phyloP scores from a whole-genome alignment of 1,140 invertebrate species.

The Drosophila watanabei region DNA sequence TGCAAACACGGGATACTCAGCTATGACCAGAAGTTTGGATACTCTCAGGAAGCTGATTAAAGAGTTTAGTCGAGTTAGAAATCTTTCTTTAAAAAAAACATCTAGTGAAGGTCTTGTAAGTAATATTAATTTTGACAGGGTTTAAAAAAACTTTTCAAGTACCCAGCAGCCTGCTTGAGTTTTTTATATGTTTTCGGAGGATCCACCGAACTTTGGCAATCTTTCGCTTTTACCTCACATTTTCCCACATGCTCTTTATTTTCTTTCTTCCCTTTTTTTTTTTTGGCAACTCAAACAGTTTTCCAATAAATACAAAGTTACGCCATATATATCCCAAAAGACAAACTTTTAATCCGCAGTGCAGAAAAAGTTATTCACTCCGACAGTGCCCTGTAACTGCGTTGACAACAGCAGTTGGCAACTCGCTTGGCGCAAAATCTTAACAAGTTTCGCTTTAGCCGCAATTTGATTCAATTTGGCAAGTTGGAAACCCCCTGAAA shows the following conservation, averaged over 20 bases:
- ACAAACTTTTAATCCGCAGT: conserved; percentile 60
- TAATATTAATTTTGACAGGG: conserved; percentile 10
- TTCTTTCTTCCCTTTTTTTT: neutral
- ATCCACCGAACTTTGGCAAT: conserved; percentile 13
- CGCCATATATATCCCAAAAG: conserved; percentile 19
- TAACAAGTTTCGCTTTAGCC: conserved; percentile 73
- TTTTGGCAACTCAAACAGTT: conserved; percentile 40
- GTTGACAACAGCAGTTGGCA: conserved; percentile 50
- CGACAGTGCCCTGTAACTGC: conserved; percentile 42
- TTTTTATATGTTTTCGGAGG: conserved; percentile 3
- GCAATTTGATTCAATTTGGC: conserved; percentile 80
- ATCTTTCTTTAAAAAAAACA: neutral
- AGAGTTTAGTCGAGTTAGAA: no score
- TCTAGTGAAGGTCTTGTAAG: neutral
- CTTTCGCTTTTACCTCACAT: conserved; percentile 14
- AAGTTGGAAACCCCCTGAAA: conserved; percentile 38
- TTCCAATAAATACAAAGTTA: conserved; percentile 40
- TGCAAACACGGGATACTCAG: neutral
- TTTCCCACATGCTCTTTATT: neutral
- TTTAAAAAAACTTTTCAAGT: conserved; percentile 7
- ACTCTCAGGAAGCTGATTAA: neutral
- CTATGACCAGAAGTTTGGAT: neutral
- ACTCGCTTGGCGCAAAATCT: conserved; percentile 62
- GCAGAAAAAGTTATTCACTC: conserved; percentile 54
- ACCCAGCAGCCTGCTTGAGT: neutral